Percentiles rank a stretch among this genome's conserved stretches.
Conservation (phyloP, 2,797 vertebrate species). For the Champsocephalus gunnari region DNA sequence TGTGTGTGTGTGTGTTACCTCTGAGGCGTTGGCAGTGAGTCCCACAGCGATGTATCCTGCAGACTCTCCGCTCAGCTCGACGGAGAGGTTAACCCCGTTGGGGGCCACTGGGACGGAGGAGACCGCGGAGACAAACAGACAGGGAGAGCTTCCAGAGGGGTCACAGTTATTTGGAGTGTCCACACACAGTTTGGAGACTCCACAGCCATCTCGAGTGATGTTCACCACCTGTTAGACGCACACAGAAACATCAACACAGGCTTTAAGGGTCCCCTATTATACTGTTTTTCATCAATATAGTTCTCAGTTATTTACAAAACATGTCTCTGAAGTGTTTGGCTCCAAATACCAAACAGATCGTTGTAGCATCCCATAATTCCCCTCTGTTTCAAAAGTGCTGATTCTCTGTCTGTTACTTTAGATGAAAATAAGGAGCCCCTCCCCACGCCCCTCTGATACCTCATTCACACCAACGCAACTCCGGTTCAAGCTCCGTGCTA, state of each 20-base stretch:
- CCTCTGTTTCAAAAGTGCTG: no score
- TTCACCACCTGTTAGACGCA: conserved; percentile 47
- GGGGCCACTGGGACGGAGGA: accelerated
- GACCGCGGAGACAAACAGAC: conserved; percentile 48
- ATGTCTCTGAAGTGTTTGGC: no score
- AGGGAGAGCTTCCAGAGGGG: conserved; percentile 3
- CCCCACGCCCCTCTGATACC: no score
- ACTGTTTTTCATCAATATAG: no score
- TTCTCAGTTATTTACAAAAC: no score
- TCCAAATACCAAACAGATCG: no score
- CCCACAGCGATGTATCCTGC: conserved; percentile 44
- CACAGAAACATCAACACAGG: neutral
- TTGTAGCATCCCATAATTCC: no score
- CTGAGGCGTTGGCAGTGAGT: accelerated
- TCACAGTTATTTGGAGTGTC: conserved; percentile 14
- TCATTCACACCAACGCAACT: no score
- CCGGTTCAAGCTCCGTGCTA: no score
- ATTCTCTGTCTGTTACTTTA: no score
- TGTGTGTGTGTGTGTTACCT: conserved; percentile 42
- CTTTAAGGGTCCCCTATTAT: no score
- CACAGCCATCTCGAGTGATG: conserved; percentile 50
- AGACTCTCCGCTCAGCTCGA: conserved; percentile 52
- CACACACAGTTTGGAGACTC: conserved; percentile 28
- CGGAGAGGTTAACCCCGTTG: accelerated
- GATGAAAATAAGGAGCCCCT: no score